Conservation (phyloP, 2,113 vertebrate genomes). For the Prunella himalayana region DNA sequence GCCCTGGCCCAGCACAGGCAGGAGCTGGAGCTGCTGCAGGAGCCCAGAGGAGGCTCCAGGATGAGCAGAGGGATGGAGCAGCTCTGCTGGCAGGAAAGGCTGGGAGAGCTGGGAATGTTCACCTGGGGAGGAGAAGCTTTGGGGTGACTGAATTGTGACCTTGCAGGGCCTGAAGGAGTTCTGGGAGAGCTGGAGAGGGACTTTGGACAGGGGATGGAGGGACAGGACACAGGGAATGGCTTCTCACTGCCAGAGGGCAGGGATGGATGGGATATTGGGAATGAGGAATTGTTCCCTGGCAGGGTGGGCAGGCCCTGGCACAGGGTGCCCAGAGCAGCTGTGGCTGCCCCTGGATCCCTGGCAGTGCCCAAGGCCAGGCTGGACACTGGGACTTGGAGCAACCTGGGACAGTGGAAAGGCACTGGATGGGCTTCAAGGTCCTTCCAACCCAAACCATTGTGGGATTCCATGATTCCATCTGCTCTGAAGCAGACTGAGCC, state of each 20-base stretch:
- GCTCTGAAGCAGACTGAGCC: rapidly evolving
- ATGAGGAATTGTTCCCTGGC: neutral
- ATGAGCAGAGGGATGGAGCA: no score
- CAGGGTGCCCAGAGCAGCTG: neutral
- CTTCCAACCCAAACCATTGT: neutral
- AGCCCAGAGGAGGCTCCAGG: neutral
- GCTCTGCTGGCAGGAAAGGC: no score
- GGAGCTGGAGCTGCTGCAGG: neutral
- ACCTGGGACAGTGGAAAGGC: neutral
- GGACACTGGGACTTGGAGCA: neutral
- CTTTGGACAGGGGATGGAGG: rapidly evolving
- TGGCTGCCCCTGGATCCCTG: neutral
- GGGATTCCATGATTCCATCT: neutral
- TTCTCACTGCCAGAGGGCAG: neutral
- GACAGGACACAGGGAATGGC: neutral
- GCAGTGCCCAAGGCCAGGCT: neutral
- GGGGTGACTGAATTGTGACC: neutral
- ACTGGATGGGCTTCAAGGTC: neutral
- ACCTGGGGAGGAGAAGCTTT: neutral
- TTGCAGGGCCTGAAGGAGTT: neutral
- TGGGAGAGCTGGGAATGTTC: no score
- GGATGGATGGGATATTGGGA: neutral
- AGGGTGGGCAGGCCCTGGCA: neutral
- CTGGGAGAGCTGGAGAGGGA: neutral
- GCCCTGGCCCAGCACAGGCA: neutral